Evolutionary conservation across 2,797 vertebrate species (phyloP).

Genomic region (Sebastes minor): DNA sequence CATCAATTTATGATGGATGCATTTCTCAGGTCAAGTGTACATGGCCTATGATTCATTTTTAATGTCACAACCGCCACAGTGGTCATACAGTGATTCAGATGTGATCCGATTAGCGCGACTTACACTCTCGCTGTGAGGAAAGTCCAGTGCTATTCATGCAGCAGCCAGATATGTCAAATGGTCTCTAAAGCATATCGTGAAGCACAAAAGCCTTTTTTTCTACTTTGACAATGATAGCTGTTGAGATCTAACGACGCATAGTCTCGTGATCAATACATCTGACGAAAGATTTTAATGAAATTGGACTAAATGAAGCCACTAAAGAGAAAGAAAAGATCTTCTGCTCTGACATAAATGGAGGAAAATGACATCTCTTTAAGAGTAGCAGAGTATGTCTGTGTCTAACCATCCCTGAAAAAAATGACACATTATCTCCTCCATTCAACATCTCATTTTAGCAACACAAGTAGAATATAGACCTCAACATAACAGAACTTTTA

Average conservation of each 20-base stretch:
- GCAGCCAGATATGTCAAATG: slow-evolving; percentile 4
- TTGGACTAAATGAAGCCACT: not conserved
- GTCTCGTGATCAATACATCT: not conserved
- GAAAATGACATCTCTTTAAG: not conserved
- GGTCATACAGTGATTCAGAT: slow-evolving; percentile 24
- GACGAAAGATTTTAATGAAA: not conserved
- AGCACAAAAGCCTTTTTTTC: not conserved
- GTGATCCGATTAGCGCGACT: slow-evolving; percentile 24
- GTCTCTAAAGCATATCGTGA: not conserved
- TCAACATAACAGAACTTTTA: slow-evolving; percentile 41
- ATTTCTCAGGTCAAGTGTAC: slow-evolving; percentile 40
- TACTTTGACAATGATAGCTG: not conserved
- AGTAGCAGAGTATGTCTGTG: not conserved
- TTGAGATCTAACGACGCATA: not conserved
- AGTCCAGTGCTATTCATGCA: not conserved
- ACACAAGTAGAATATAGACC: slow-evolving; percentile 6
- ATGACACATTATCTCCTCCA: not conserved
- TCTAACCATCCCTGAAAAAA: not conserved
- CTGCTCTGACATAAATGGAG: slow-evolving; percentile 3
- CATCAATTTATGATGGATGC: slow-evolving; percentile 33
- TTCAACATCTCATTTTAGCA: slow-evolving; percentile 22
- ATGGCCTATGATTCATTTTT: slow-evolving; percentile 37
- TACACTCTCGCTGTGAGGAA: slow-evolving; percentile 9
- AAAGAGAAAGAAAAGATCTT: not conserved
- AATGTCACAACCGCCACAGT: slow-evolving; percentile 16